phyloP scores from a whole-genome alignment of 2,113 vertebrate genomes.

The Tragelaphus strepsiceros region DNA sequence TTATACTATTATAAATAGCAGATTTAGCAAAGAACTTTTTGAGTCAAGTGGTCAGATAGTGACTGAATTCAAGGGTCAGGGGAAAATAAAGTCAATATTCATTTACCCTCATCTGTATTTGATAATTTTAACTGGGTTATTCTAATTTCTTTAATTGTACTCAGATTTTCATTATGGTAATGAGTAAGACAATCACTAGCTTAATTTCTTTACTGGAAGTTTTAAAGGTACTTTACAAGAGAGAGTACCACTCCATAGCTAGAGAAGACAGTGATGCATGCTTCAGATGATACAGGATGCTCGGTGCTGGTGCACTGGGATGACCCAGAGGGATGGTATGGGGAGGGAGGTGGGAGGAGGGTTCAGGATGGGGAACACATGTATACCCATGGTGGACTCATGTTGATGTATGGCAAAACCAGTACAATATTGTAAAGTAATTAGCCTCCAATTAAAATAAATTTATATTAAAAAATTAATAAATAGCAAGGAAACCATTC shows the following conservation, averaged over 20 bases:
- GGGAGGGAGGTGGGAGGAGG: too few relatives aligned
- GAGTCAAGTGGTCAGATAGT: not conserved
- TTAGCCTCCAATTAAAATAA: too few relatives aligned
- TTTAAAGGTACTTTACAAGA: not conserved
- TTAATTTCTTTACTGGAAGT: not conserved
- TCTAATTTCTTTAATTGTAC: not conserved
- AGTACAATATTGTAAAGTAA: too few relatives aligned
- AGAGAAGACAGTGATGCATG: not conserved
- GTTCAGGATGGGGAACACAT: too few relatives aligned
- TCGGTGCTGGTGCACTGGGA: too few relatives aligned
- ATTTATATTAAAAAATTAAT: too few relatives aligned
- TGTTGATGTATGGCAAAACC: too few relatives aligned
- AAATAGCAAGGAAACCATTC: not conserved
- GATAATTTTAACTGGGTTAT: slow-evolving; percentile 22
- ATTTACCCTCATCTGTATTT: not conserved
- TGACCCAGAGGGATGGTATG: too few relatives aligned
- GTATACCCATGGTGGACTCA: too few relatives aligned
- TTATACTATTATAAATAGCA: not conserved
- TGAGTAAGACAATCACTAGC: not conserved
- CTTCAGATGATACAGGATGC: too few relatives aligned
- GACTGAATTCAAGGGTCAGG: not conserved
- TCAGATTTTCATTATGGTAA: not conserved
- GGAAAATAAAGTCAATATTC: not conserved
- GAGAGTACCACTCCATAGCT: not conserved
- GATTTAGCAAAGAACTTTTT: not conserved